Percentiles rank a stretch among this genome's conserved stretches.
phyloP scores from a whole-genome alignment of 2,113 vertebrate genomes.

The Pristiophorus japonicus region DNA sequence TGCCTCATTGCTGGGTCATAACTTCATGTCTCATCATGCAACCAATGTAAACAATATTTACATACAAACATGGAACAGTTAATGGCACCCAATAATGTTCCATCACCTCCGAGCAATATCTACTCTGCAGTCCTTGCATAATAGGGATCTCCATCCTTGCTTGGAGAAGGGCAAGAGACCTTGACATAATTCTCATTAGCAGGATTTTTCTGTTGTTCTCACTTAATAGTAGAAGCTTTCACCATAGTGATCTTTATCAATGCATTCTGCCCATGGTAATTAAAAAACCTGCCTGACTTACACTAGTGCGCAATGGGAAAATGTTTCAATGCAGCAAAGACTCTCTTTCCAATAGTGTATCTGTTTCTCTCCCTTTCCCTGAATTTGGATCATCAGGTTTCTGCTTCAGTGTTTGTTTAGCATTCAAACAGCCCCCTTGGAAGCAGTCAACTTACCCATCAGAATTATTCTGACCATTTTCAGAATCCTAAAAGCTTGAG shows the following conservation, averaged over 20 bases:
- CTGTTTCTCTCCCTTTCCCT: no score
- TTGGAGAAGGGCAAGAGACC: not conserved
- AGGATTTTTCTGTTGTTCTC: not conserved
- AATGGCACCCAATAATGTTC: not conserved
- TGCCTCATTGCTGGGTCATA: not conserved
- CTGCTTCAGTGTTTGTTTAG: no score
- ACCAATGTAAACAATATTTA: not conserved
- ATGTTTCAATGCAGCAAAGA: no score
- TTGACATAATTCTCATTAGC: not conserved
- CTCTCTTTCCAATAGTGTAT: no score
- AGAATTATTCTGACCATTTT: no score
- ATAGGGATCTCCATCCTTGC: not conserved
- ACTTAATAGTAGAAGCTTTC: not conserved
- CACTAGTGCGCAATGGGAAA: no score
- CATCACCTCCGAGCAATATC: not conserved
- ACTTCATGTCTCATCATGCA: not conserved
- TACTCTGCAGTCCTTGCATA: not conserved
- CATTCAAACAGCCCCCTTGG: no score
- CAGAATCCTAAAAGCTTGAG: no score
- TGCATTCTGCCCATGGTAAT: no score
- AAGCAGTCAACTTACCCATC: no score
- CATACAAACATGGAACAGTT: not conserved
- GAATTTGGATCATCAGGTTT: no score
- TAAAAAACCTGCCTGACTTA: no score
- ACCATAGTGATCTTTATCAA: not conserved